Evolutionary conservation across 2,888 invertebrate genomes (phyloP).

Genomic region (Ramazzottius varieornatus): DNA sequence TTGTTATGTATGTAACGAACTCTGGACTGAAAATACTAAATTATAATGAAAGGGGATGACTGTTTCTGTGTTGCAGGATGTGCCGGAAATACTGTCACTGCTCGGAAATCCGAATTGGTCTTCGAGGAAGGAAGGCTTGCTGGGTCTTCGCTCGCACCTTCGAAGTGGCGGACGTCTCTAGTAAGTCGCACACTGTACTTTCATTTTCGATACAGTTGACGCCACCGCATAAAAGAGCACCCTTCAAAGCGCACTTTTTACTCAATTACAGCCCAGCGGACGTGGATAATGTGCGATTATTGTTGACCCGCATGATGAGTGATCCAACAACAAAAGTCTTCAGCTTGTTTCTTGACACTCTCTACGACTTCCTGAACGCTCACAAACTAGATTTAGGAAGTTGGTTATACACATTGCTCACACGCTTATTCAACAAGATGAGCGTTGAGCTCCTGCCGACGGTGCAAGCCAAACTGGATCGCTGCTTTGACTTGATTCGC

Average conservation of each 20-base stretch:
- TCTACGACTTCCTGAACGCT: constrained; percentile 58
- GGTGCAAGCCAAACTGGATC: constrained; percentile 52
- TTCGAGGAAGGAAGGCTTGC: constrained; percentile 74
- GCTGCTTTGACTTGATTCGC: constrained; percentile 17
- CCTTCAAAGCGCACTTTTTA: background rate
- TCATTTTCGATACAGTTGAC: too few species aligned
- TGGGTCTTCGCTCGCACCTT: constrained; percentile 35
- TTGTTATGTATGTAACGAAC: background rate
- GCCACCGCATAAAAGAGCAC: background rate
- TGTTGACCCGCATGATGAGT: background rate
- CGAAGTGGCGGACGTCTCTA: background rate
- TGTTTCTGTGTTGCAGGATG: constrained; percentile 34
- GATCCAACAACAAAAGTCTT: constrained; percentile 34
- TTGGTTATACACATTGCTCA: constrained; percentile 73
- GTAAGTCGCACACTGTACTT: background rate
- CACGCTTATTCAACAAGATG: constrained; percentile 57
- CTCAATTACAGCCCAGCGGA: background rate
- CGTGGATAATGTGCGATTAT: background rate
- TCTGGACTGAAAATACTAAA: too few species aligned
- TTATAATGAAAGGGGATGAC: too few species aligned
- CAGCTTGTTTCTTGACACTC: constrained; percentile 66
- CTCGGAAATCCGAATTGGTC: constrained; percentile 75
- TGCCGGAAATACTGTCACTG: constrained; percentile 54
- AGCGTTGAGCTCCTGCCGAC: constrained; percentile 73
- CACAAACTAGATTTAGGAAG: constrained; percentile 65